Conservation (phyloP, 2,113 vertebrate species). For the Drymodes brunneopygia region DNA sequence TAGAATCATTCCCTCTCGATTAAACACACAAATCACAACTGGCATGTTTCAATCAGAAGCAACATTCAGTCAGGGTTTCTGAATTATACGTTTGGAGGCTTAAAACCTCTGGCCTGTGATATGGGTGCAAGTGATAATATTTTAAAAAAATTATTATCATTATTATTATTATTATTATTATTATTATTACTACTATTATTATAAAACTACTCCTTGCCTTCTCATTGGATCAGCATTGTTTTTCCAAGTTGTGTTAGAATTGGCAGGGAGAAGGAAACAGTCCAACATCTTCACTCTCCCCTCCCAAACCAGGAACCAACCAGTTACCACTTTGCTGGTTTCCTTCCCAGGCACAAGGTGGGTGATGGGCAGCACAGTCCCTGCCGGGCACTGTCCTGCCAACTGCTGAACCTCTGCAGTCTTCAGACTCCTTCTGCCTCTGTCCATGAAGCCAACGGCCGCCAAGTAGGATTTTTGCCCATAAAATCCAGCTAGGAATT, state of each 20-base stretch:
- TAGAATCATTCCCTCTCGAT: not conserved
- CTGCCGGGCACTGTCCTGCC: not conserved
- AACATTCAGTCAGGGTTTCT: not conserved
- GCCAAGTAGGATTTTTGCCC: not conserved
- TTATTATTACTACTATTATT: not conserved
- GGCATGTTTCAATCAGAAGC: not conserved
- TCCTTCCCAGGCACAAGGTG: not conserved
- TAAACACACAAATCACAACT: not conserved
- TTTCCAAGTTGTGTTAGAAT: not conserved
- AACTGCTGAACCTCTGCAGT: no score
- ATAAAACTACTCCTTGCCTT: not conserved
- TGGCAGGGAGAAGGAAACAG: not conserved
- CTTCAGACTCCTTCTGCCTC: not conserved
- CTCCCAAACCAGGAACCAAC: not conserved
- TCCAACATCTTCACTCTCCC: not conserved
- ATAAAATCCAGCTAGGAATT: not conserved
- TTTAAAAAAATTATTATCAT: not conserved
- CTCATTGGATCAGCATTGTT: not conserved
- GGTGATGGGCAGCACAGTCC: rapidly evolving
- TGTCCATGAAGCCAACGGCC: not conserved
- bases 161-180: no score
- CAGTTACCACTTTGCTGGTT: not conserved
- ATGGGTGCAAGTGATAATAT: not conserved
- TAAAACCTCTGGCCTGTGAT: not conserved
- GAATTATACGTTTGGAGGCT: not conserved